Base-by-base conservation (phyloP, 2,888 invertebrate genomes). In the Calephelis perditalis region DNA sequence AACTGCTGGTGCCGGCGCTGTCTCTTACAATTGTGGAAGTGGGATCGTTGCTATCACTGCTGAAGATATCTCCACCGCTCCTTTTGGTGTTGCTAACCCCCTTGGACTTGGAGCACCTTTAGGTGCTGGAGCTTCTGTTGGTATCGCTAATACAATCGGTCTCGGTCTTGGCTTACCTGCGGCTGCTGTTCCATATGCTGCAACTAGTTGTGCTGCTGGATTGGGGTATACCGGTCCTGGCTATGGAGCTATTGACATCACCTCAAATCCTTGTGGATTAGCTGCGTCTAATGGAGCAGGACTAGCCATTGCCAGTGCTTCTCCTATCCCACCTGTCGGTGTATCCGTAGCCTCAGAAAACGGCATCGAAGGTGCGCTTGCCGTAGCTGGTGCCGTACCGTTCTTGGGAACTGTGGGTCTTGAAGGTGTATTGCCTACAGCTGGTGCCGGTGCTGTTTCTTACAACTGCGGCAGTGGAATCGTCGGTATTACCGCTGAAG, bases 311-410 rank as follows among this genome's bases (percentile, higher is more conserved):
- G 62, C 62, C 52, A 79, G 79, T 2, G 63, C 74, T 36, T 59
- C 79, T 35, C 80, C 80, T 1, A 40, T 40, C 6, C 8, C 40
- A 6, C 40, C 40, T 40, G 40, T 40, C 1, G 40, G 40, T 40
- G 40, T 40, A 8, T 40, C 40, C 3, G 40, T 40, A 40, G 40
- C 40, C 8, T 40, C 40, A 40, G 40, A 40, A 40, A 40, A 78
- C 0, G 73, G 72, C 47, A 62, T 78, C 5, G 76, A 77, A 56
- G 78, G 79, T 2, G 61, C 65, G 1, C 59, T 73, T 40, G 71
- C 73, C 12, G 68, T 71, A 12, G 61, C 60, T 12, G 77, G 75
- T 0, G 66, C 68, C 5, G 40, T 40, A 40, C 40, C 40, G 40
- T 40, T 40, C n/a, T 75, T 40, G 40, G 40, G 40, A 40, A 40